A percentile compares a stretch with the other conserved stretches of the same genome.
Conservation (phyloP, 2,113 vertebrate species). For the Morone saxatilis region DNA sequence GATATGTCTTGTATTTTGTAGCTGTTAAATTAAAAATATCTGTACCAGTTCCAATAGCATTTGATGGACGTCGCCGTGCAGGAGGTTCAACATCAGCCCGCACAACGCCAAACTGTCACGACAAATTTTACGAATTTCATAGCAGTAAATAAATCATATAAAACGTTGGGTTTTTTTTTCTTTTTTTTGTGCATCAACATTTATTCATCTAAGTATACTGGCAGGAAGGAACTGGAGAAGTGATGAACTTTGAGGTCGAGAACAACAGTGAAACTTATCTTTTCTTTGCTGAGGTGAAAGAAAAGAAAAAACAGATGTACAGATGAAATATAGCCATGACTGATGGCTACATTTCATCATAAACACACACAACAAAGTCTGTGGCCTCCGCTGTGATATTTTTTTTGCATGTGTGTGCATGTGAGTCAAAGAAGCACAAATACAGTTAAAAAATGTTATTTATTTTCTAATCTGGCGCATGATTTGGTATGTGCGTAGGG, state of each 20-base stretch:
- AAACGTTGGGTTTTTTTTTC: background rate
- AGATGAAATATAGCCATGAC: background rate
- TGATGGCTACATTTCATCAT: background rate
- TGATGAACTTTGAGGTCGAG: background rate
- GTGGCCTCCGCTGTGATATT: constrained; percentile 18
- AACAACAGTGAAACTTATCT: background rate
- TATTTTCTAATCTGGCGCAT: constrained; percentile 61
- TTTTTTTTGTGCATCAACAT: background rate
- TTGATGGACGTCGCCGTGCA: constrained; percentile 46
- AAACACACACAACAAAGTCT: constrained; percentile 1
- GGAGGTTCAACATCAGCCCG: constrained; percentile 39
- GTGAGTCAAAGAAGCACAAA: constrained; percentile 60
- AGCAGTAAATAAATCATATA: constrained; percentile 5
- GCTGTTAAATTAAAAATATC: constrained; percentile 65
- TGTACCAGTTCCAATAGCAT: constrained; percentile 26
- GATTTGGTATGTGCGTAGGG: constrained; percentile 65
- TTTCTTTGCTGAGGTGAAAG: background rate
- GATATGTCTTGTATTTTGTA: constrained; percentile 38
- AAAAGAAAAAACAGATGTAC: constrained; percentile 5
- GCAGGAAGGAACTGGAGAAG: background rate
- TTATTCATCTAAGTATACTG: background rate
- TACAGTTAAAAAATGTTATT: constrained; percentile 58
- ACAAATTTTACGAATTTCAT: constrained; percentile 35
- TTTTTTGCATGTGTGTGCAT: constrained; percentile 19
- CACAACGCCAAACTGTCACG: constrained; percentile 17